Evolutionary conservation across 2,113 vertebrate genomes (phyloP).

Genomic region (Plestiodon gilberti): DNA sequence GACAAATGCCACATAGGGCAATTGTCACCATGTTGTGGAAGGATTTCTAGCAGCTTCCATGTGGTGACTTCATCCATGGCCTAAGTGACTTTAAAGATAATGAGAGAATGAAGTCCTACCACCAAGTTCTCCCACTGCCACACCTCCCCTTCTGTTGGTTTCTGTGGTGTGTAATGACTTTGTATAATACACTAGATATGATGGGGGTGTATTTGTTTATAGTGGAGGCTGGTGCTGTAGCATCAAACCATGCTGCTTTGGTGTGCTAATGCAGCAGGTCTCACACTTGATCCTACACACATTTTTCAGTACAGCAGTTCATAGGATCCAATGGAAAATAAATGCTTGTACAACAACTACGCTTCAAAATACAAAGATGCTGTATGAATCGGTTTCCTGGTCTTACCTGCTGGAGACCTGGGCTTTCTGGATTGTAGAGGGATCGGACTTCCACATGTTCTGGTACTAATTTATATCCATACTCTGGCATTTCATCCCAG

Average conservation of each 20-base stretch:
- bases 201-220: neutral
- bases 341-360: neutral
- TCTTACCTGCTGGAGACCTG: conserved; percentile 88
- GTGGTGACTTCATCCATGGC: neutral
- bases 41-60: too few relatives aligned
- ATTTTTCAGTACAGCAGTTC: neutral
- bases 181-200: neutral
- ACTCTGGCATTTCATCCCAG: conserved; percentile 91
- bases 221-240: neutral
- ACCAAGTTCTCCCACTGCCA: neutral
- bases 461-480: conserved; percentile 85
- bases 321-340: neutral
- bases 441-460: conserved; percentile 90
- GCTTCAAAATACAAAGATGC: neutral
- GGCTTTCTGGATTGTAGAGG: conserved; percentile 80
- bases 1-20: neutral
- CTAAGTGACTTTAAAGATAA: neutral
- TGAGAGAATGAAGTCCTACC: neutral
- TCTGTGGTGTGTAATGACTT: neutral
- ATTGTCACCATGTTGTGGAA: neutral
- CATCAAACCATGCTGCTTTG: neutral
- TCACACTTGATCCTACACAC: neutral
- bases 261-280: neutral
- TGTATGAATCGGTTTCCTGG: neutral
- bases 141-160: neutral